These are phyloP conservation scores for Drosophila leonis DNA, from an alignment of 2,888 invertebrate genomes.

Conservation along the genomic window DNA sequence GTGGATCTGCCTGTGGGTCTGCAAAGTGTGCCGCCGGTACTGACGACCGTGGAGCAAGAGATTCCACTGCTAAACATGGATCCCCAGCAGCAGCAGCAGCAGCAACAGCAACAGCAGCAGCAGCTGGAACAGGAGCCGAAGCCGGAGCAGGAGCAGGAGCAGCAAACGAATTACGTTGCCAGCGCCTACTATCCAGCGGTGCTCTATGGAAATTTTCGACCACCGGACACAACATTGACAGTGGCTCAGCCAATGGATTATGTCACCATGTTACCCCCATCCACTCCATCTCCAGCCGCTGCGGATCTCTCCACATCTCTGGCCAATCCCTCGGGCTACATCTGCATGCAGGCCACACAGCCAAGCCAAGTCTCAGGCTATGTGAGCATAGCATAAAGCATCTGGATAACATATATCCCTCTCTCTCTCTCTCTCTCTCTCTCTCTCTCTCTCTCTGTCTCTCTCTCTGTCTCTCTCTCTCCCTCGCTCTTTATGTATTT, in stretches of 20 bases:
- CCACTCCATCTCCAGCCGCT: not conserved
- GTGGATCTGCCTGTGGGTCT: conserved; percentile 37
- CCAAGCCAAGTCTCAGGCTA: not conserved
- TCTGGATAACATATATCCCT: no score
- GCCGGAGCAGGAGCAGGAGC: not conserved
- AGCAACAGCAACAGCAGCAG: not conserved
- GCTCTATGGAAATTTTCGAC: conserved; percentile 4
- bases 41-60: not conserved
- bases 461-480: no score
- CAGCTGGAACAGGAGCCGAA: not conserved
- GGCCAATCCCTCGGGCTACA: not conserved
- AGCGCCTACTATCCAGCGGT: not conserved
- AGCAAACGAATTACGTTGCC: not conserved
- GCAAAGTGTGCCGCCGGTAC: not conserved
- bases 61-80: not conserved
- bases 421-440: not conserved
- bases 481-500: no score
- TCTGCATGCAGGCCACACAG: not conserved
- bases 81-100: not conserved
- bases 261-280: not conserved
- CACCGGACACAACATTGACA: not conserved
- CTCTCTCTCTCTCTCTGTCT: not conserved
- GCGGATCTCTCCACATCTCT: not conserved
- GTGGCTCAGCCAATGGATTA: not conserved
- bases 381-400: not conserved